A percentile compares a stretch with the other conserved stretches of the same genome.
Conservation (phyloP, 2,888 invertebrate species). For the Phragmatobia fuliginosa region DNA sequence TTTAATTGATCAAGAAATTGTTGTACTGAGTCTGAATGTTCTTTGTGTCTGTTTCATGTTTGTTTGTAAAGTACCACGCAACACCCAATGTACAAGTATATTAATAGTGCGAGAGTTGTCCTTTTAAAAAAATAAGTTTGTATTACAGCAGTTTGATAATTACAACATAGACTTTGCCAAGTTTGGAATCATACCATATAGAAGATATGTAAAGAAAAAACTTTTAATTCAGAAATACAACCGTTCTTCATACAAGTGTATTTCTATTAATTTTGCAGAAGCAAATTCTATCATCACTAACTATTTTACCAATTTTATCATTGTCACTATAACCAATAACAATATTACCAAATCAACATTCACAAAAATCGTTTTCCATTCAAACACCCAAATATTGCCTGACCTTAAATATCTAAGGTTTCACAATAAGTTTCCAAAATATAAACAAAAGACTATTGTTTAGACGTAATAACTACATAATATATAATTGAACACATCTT, state of each 20-base stretch:
- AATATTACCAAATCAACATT: background rate
- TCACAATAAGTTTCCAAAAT: slow-evolving; percentile 2
- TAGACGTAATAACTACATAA: slow-evolving; percentile 10
- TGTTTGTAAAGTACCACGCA: no score
- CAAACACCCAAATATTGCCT: background rate
- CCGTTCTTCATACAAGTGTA: background rate
- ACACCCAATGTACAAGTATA: no score
- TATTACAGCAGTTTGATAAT: no score
- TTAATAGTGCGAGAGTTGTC: no score
- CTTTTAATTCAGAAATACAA: background rate
- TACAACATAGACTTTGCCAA: no score
- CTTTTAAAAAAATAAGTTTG: no score
- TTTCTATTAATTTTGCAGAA: background rate
- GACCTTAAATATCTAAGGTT: background rate
- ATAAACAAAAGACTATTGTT: slow-evolving; percentile 18
- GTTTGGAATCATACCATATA: no score
- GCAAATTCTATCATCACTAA: background rate
- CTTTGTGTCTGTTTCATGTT: no score
- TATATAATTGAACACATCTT: slow-evolving; percentile 16
- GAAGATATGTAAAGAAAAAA: no score
- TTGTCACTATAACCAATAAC: background rate
- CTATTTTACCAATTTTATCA: background rate
- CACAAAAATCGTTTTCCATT: background rate
- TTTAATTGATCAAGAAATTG: no score
- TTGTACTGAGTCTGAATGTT: no score